Conservation (phyloP, 2,888 invertebrate species). For the Coelogynopora nodosa region DNA sequence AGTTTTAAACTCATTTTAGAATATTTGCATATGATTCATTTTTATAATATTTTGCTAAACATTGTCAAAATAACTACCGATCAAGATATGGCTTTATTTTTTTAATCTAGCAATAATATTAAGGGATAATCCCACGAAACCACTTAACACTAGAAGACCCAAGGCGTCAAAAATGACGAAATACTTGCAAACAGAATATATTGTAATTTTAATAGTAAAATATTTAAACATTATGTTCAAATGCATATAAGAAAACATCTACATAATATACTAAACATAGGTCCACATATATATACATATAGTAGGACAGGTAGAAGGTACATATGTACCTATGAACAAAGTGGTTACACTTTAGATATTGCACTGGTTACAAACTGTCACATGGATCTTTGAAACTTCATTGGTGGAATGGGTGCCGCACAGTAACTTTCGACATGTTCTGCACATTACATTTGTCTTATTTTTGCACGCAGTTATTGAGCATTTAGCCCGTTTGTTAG, state of each 20-base stretch:
- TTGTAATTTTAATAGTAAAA: conserved; percentile 31
- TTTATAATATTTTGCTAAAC: too few relatives aligned
- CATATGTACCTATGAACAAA: conserved; percentile 19
- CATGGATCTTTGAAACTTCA: too few relatives aligned
- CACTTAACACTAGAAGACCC: conserved; percentile 27
- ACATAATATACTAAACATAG: conserved; percentile 25
- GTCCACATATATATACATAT: background rate
- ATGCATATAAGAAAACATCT: conserved; percentile 20
- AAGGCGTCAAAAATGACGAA: background rate
- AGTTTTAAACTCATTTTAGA: too few relatives aligned
- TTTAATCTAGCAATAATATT: too few relatives aligned
- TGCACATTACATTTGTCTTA: background rate
- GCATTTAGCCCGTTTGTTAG: background rate
- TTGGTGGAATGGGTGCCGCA: conserved; percentile 12
- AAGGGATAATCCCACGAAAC: too few relatives aligned
- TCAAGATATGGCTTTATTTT: too few relatives aligned
- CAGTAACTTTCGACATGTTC: background rate
- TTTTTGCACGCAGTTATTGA: background rate
- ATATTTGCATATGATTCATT: too few relatives aligned
- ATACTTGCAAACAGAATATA: conserved; percentile 1
- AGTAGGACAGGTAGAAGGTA: too few relatives aligned
- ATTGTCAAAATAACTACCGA: too few relatives aligned
- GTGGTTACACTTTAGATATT: conserved; percentile 11
- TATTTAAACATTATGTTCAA: conserved; percentile 22
- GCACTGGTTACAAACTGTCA: background rate